Evolutionary conservation across 1,140 invertebrate species (phyloP), one percentile per base, ranked within the genome.

Genomic region (Amphibalanus amphitrite): DNA sequence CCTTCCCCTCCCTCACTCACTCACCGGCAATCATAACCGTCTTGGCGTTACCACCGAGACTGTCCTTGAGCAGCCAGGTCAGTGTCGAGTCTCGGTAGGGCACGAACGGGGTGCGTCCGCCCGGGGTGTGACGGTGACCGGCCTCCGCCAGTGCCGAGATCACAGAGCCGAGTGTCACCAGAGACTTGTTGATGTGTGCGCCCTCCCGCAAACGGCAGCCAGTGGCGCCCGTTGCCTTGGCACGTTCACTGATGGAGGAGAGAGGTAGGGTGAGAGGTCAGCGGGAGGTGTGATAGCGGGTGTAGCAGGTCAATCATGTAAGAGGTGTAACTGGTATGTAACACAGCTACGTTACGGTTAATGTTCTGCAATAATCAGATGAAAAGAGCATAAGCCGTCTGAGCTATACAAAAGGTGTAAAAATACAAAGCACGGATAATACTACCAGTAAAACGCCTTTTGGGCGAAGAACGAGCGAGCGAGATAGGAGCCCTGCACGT

Each of bases 21-120:
- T 82, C 81, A 86, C 85, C 85, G 71, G 90, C 90, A 68, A 92
- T 88, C 92, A 95, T 94, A 68, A 95, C 91, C 8, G 93, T 95
- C 78, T 94, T 93, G 0, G 91, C 90, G 81, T 96, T 95, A 0
- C 92, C 92, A n/a, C 92, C 92, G 10, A 96, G 82, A 68, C 90
- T 93, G 78, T 95, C 92, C 80, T 93, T 94, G 0, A 95, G 82
- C 28, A 95, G 79, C 91, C 91, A 95, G 0, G 92, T 95, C 0
- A 95, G 83, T 17, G 92, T 90, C 13, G 92, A 94, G 81, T 96
- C 91, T 65, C 93, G 82, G 80, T 95, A 95, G 0, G 92, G 92
- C 73, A 95, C 92, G 78, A 92, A 93, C 38, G 74, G 74, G 28
- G 30, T 73, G 25, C 73, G 73, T 72, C 71, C 47, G 30, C 67